These are phyloP conservation scores for Cichlasoma orientale DNA, from an alignment of 2,797 vertebrate species.

Conservation along the genomic window DNA sequence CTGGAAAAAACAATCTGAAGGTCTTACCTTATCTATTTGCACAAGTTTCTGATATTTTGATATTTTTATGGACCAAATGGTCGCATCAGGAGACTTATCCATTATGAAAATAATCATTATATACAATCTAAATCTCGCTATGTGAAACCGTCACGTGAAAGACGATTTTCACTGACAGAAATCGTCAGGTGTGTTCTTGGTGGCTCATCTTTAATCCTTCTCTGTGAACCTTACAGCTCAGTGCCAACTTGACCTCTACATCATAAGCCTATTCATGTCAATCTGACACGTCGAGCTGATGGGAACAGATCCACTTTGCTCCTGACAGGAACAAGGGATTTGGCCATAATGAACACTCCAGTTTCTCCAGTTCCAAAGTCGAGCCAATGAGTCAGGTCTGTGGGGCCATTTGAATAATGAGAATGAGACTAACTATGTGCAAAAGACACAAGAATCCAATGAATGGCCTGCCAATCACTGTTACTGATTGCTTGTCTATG, in stretches of 20 bases:
- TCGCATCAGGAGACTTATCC: not conserved
- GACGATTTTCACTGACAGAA: slow-evolving; percentile 22
- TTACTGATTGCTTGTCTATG: slow-evolving; percentile 59
- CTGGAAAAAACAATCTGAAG: not conserved
- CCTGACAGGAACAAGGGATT: slow-evolving; percentile 74
- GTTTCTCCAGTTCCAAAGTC: slow-evolving; percentile 58
- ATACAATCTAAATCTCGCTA: not conserved
- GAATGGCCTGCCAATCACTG: slow-evolving; percentile 71
- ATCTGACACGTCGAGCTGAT: slow-evolving; percentile 71
- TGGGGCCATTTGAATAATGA: slow-evolving; percentile 70
- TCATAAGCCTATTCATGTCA: slow-evolving; percentile 76
- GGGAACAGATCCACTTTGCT: slow-evolving; percentile 75
- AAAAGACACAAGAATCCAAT: slow-evolving; percentile 63
- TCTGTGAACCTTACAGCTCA: slow-evolving; percentile 58
- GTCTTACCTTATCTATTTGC: not conserved
- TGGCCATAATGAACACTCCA: slow-evolving; percentile 75
- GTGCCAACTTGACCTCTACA: slow-evolving; percentile 75
- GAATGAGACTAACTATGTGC: slow-evolving; percentile 64
- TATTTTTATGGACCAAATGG: not conserved
- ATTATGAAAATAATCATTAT: slow-evolving; percentile 7
- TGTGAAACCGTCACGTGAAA: slow-evolving; percentile 3
- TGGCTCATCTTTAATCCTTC: slow-evolving; percentile 64
- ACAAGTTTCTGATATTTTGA: not conserved
- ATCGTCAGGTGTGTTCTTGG: slow-evolving; percentile 31
- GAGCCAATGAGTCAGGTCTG: slow-evolving; percentile 60